Percentiles rank a stretch among this genome's conserved stretches.
These are phyloP conservation scores for Tiaroga cobitis DNA, from an alignment of 2,797 vertebrate species.

Conservation along the genomic window DNA sequence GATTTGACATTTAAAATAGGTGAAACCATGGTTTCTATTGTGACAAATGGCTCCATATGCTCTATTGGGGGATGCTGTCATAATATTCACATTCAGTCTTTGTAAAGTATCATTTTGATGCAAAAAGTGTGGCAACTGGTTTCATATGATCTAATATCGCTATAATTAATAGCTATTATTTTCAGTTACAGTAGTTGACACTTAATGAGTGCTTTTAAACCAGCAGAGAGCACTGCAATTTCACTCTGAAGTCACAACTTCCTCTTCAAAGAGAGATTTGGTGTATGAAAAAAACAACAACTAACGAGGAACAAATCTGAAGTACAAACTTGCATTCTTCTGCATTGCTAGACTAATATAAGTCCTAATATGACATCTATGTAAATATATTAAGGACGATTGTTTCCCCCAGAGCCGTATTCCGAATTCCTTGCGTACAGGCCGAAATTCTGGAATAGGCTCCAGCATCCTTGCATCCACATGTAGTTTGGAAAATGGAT, in stretches of 20 bases:
- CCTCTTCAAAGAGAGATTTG: background rate
- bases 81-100: background rate
- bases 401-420: background rate
- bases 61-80: background rate
- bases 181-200: background rate
- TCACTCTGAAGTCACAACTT: background rate
- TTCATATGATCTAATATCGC: background rate
- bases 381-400: background rate
- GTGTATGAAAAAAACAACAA: background rate
- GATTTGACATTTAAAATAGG: background rate
- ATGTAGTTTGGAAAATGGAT: background rate
- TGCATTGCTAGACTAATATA: background rate
- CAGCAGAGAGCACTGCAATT: slow-evolving; percentile 38
- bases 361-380: background rate
- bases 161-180: background rate
- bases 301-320: background rate
- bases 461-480: background rate
- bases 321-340: background rate
- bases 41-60: background rate
- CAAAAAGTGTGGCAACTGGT: background rate
- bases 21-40: background rate
- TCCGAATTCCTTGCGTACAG: background rate
- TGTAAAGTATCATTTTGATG: background rate
- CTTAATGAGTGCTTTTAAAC: background rate
- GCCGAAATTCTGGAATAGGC: background rate